phyloP scores from a whole-genome alignment of 2,888 invertebrate species.

The Hedychridium roseum region DNA sequence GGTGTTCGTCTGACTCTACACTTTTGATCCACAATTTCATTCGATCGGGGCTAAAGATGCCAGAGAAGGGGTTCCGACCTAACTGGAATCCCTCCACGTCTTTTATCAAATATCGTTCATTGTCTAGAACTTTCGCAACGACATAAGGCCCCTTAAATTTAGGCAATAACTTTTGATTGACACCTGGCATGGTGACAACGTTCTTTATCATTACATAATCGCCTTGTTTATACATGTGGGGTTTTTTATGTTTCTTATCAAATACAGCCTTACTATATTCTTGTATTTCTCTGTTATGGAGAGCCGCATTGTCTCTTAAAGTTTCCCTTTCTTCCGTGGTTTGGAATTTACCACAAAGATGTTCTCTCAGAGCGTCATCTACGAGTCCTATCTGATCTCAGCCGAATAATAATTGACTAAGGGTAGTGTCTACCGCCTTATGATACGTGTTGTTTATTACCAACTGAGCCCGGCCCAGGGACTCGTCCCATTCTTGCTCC shows the following conservation, averaged over 20 bases:
- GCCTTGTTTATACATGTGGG: not conserved
- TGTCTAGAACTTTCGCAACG: not conserved
- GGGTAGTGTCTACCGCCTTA: not conserved
- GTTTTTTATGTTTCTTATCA: not conserved
- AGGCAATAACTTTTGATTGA: slow-evolving; percentile 1
- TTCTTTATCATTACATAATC: not conserved
- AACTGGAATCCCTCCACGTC: not conserved
- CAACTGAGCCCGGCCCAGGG: not conserved
- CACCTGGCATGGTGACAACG: not conserved
- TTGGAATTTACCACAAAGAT: not conserved
- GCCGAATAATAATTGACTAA: not conserved
- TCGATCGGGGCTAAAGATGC: not conserved
- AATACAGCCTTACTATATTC: not conserved
- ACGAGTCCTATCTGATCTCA: not conserved
- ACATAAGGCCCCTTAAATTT: slow-evolving; percentile 1
- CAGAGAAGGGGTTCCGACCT: not conserved
- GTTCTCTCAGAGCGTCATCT: not conserved
- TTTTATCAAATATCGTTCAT: not conserved
- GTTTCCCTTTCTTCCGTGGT: not conserved
- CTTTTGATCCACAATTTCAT: not conserved
- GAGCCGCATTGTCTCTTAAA: not conserved
- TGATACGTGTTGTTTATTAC: not conserved
- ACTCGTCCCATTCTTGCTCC: not conserved
- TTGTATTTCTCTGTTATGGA: not conserved
- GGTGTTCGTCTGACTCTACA: no score